These are phyloP conservation scores for Paedocypris sp. DNA, from an alignment of 2,113 vertebrate species.

Conservation along the genomic window DNA sequence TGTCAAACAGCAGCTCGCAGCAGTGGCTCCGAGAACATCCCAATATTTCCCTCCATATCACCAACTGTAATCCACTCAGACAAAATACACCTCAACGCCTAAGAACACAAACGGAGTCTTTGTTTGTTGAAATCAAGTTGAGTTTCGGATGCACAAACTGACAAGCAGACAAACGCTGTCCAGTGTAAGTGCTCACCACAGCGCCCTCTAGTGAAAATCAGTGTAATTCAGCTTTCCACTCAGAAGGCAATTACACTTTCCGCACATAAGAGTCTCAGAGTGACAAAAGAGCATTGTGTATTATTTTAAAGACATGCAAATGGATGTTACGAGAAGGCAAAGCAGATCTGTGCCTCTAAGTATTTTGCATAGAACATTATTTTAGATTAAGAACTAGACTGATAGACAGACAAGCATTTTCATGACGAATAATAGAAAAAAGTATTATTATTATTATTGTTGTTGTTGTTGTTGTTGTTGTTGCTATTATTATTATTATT, in stretches of 20 bases:
- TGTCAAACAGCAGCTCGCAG: not conserved
- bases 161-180: not conserved
- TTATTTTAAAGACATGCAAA: no score
- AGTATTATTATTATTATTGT: no score
- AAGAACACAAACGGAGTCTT: not conserved
- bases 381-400: no score
- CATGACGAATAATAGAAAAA: no score
- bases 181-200: slow-evolving; percentile 5
- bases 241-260: not conserved
- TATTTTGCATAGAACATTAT: no score
- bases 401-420: no score
- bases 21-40: not conserved
- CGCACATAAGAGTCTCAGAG: no score
- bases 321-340: no score
- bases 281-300: no score
- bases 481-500: no score
- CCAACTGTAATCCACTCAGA: not conserved
- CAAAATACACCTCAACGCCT: not conserved
- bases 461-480: no score
- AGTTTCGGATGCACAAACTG: not conserved
- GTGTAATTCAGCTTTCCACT: not conserved
- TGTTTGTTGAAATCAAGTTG: not conserved
- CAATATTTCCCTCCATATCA: not conserved
- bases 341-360: no score
- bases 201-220: slow-evolving; percentile 29